Percentiles rank a stretch among this genome's conserved stretches.
These are phyloP conservation scores for Loxodonta africana DNA, from an alignment of 2,113 vertebrate species.

Conservation along the genomic window DNA sequence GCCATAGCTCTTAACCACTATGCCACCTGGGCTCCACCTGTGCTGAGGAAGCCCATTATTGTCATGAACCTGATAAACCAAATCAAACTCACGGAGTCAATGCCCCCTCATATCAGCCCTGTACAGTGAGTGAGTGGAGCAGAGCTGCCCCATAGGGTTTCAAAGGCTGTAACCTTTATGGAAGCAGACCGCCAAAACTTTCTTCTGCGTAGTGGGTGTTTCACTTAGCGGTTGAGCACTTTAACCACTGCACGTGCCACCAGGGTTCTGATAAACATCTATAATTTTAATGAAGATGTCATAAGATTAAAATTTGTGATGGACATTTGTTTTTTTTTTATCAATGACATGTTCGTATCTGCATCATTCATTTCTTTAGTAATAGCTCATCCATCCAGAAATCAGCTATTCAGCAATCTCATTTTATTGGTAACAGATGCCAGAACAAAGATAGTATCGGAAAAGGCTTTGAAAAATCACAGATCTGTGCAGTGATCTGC, in stretches of 20 bases:
- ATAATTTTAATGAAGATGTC: conserved; percentile 24
- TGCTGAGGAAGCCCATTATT: not conserved
- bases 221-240: not conserved
- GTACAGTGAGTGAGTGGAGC: not conserved
- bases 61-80: not conserved
- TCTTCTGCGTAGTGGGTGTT: not conserved
- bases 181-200: not conserved
- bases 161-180: not conserved
- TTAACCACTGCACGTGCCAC: no score
- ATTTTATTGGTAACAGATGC: conserved; percentile 40
- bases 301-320: conserved; percentile 27
- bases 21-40: no score
- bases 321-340: not conserved
- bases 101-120: not conserved
- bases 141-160: not conserved
- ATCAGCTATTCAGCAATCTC: not conserved
- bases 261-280: not conserved
- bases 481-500: not conserved
- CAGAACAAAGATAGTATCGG: not conserved
- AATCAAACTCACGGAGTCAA: not conserved
- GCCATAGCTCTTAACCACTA: no score
- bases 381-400: not conserved
- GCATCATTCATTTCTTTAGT: not conserved
- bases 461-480: not conserved
- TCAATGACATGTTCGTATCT: not conserved